Evolutionary conservation across 2,888 invertebrate genomes (phyloP).

Genomic region (Bruchidius siliquastri): DNA sequence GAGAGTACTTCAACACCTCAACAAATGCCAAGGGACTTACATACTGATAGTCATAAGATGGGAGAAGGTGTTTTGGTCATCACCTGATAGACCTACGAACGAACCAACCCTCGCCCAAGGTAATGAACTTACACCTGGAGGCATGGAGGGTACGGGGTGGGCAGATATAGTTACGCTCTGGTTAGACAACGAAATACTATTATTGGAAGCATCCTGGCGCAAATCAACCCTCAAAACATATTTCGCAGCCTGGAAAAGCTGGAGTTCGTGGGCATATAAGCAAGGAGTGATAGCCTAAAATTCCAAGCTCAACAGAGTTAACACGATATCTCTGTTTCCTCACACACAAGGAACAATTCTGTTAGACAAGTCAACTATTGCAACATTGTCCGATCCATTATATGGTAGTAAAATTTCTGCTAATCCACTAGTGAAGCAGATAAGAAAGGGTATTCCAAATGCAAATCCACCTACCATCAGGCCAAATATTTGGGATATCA

Average conservation of each 20-base stretch:
- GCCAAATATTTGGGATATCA: constrained; percentile 12
- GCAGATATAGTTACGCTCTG: constrained; percentile 17
- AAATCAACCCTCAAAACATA: neutral
- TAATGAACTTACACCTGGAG: constrained; percentile 23
- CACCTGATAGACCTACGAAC: constrained; percentile 17
- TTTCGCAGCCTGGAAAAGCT: constrained; percentile 11
- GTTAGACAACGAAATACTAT: constrained; percentile 4
- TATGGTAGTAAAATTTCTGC: neutral
- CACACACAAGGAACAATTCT: constrained; percentile 23
- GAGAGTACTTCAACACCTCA: constrained; percentile 26
- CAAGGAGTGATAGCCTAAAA: constrained; percentile 6
- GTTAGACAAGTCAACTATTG: constrained; percentile 27
- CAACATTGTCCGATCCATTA: constrained; percentile 6
- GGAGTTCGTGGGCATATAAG: constrained; percentile 5
- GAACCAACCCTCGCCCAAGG: constrained; percentile 9
- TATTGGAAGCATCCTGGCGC: neutral
- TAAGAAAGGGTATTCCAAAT: constrained; percentile 9
- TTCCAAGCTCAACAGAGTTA: constrained; percentile 8
- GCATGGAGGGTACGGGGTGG: constrained; percentile 31
- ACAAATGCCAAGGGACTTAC: constrained; percentile 23
- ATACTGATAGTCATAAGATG: constrained; percentile 27
- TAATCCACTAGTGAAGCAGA: constrained; percentile 7
- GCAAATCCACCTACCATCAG: neutral
- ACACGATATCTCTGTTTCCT: constrained; percentile 3
- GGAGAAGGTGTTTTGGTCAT: constrained; percentile 30